Conservation (phyloP, 2,888 invertebrate genomes). For the Acanthococcus lagerstroemiae region DNA sequence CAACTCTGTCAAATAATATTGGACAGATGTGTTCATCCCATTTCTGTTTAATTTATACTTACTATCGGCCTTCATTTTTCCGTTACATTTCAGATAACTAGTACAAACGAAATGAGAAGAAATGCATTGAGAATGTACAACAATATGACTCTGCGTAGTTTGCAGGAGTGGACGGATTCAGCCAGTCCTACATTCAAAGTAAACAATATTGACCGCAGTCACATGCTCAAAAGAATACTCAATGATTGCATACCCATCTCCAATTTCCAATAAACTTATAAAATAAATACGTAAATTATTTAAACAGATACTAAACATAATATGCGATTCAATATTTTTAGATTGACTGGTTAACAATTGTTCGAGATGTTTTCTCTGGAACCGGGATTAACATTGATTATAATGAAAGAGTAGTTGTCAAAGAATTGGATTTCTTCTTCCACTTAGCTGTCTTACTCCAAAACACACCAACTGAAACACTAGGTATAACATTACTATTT, state of each 20-base stretch:
- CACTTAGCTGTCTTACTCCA: slow-evolving; percentile 49
- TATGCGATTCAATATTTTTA: slow-evolving; percentile 40
- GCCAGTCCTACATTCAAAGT: slow-evolving; percentile 29
- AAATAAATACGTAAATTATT: background rate
- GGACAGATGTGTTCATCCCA: background rate
- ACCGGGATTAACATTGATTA: slow-evolving; percentile 48
- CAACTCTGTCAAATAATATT: too few relatives aligned
- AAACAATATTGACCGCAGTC: too few relatives aligned
- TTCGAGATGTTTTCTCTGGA: slow-evolving; percentile 50
- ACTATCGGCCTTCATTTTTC: background rate
- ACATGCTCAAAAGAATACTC: too few relatives aligned
- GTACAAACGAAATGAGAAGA: slow-evolving; percentile 38
- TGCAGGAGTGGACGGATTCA: slow-evolving; percentile 39
- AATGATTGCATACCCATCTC: too few relatives aligned
- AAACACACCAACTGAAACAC: slow-evolving; percentile 46
- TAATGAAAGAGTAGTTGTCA: slow-evolving; percentile 52
- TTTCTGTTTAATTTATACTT: background rate
- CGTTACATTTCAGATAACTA: slow-evolving; percentile 34
- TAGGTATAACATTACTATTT: too few relatives aligned
- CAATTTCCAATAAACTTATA: background rate
- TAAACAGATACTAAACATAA: background rate
- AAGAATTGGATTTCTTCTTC: slow-evolving; percentile 56
- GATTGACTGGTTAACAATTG: slow-evolving; percentile 56
- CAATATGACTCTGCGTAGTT: slow-evolving; percentile 38
- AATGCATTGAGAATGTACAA: slow-evolving; percentile 40